Percentiles rank a stretch among this genome's conserved stretches.
phyloP scores from a whole-genome alignment of 2,888 invertebrate genomes.

The Pyralis farinalis region DNA sequence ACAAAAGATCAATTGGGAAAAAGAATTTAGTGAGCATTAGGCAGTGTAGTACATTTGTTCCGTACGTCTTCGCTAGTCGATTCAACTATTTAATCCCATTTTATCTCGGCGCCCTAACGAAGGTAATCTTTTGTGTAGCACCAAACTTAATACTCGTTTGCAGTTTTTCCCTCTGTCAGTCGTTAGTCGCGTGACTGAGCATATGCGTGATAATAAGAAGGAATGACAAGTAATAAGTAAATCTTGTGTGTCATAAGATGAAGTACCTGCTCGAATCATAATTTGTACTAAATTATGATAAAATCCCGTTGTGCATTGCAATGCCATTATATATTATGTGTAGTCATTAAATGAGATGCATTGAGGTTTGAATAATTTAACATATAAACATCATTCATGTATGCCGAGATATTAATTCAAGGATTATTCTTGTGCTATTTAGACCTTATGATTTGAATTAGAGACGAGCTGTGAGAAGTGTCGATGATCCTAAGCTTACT shows the following conservation, averaged over 20 bases:
- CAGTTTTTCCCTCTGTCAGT: conserved; percentile 2
- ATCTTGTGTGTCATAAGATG: conserved; percentile 1
- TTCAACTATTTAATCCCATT: conserved; percentile 1
- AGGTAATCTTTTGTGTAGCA: conserved; percentile 1
- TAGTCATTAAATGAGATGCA: background rate
- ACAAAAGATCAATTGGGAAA: background rate
- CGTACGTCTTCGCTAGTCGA: background rate
- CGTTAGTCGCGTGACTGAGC: conserved; percentile 9
- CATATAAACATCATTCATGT: background rate
- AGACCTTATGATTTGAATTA: too few species aligned
- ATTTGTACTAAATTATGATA: background rate
- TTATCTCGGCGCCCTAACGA: conserved; percentile 2
- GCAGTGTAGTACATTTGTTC: background rate
- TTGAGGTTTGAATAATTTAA: background rate
- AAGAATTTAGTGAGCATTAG: background rate
- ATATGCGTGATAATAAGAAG: conserved; percentile 5
- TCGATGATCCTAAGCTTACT: too few species aligned
- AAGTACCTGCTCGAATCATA: background rate
- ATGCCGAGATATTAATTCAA: too few species aligned
- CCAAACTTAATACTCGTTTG: conserved; percentile 4
- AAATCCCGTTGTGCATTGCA: background rate
- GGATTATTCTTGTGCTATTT: too few species aligned
- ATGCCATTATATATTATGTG: background rate
- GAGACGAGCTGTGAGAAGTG: too few species aligned
- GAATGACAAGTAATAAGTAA: conserved; percentile 9